Percentiles rank a stretch among this genome's conserved stretches.
phyloP scores from a whole-genome alignment of 2,888 invertebrate genomes.

The Tenodera sinensis region DNA sequence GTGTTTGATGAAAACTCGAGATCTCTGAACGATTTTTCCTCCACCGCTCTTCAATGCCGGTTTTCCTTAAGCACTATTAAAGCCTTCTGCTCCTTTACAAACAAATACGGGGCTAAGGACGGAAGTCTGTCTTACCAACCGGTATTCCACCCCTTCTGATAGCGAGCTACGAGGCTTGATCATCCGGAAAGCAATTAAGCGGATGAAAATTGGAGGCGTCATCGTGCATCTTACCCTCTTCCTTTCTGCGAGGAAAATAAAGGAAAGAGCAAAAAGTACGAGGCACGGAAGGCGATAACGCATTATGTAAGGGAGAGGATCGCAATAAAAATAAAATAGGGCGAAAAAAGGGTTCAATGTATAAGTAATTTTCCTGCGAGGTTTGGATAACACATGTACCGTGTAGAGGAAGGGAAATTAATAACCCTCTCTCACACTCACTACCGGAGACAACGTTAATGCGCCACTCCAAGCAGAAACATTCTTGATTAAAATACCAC shows the following conservation, averaged over 20 bases:
- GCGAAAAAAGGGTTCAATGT: background rate
- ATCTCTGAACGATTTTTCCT: background rate
- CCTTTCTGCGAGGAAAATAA: background rate
- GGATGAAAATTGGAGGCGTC: slow-evolving; percentile 19
- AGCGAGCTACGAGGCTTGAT: background rate
- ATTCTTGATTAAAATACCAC: background rate
- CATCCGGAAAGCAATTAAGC: slow-evolving; percentile 20
- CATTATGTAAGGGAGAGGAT: background rate
- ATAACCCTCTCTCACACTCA: background rate
- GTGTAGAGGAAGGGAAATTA: background rate
- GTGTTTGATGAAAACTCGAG: background rate
- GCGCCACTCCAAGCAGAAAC: background rate
- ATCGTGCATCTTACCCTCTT: background rate
- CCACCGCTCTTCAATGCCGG: background rate
- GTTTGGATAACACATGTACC: background rate
- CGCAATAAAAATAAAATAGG: background rate
- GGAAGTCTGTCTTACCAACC: background rate
- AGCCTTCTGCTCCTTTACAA: background rate
- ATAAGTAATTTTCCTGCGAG: background rate
- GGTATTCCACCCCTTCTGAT: background rate
- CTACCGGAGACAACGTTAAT: background rate
- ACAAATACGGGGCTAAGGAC: background rate
- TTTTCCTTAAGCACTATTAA: background rate
- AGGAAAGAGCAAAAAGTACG: background rate
- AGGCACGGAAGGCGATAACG: background rate